Evolutionary conservation across 2,797 vertebrate genomes (phyloP).

Genomic region (Chelmon rostratus): DNA sequence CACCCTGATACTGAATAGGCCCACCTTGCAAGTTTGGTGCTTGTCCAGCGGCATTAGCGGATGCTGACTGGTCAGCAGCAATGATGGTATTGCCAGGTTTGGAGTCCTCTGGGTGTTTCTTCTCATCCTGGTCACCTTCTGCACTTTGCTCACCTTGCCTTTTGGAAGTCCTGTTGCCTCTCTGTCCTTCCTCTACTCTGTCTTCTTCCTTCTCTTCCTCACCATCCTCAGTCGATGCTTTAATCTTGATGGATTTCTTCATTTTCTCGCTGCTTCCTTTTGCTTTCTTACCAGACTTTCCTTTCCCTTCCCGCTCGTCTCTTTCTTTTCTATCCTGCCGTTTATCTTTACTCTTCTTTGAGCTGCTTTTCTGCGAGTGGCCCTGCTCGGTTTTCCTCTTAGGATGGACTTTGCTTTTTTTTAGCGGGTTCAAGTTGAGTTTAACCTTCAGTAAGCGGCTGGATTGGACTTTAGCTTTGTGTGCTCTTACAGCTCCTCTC

Average conservation of each 20-base stretch:
- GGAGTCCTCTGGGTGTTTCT: neutral
- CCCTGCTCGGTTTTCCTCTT: constrained; percentile 65
- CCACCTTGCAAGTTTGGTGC: constrained; percentile 16
- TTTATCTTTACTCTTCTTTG: constrained; percentile 62
- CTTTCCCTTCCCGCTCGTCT: constrained; percentile 16
- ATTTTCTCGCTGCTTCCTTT: constrained; percentile 32
- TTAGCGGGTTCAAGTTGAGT: constrained; percentile 87
- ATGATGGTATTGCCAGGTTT: neutral
- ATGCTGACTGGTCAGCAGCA: neutral
- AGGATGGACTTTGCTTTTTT: constrained; percentile 86
- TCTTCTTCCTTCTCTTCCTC: constrained; percentile 23
- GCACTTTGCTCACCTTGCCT: neutral
- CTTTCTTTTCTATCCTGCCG: constrained; percentile 33
- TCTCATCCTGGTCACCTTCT: constrained; percentile 1
- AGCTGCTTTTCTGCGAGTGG: constrained; percentile 43
- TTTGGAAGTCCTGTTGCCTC: constrained; percentile 25
- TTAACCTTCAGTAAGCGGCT: constrained; percentile 83
- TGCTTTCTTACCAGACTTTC: constrained; percentile 31
- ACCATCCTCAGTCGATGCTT: neutral
- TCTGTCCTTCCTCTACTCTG: neutral
- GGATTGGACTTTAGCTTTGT: constrained; percentile 73
- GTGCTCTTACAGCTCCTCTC: constrained; percentile 46
- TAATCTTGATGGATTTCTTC: constrained; percentile 49
- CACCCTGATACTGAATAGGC: constrained; percentile 33
- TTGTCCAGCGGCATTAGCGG: constrained; percentile 16